Evolutionary conservation across 2,888 invertebrate species (phyloP), one percentile per base, ranked within the genome.

Genomic region (Diaphora mendica): DNA sequence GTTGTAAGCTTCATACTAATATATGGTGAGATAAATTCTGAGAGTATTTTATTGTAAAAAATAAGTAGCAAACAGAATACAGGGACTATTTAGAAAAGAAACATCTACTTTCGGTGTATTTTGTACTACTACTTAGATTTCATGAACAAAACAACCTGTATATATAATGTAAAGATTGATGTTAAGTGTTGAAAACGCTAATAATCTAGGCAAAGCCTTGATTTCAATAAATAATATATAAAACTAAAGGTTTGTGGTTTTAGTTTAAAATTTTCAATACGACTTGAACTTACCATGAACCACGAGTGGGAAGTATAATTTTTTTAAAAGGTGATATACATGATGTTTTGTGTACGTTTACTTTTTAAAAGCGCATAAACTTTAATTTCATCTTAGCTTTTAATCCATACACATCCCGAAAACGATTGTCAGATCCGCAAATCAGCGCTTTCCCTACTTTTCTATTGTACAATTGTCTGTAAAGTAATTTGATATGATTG

Each of bases 21-120:
- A 70, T 51, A 68, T 64, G 35, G 65, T 73, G 78, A 78, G 51
- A 77, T 74, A 75, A 74, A 76, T 74, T 73, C 74, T 69, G 72
- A 73, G 75, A 72, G 73, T 78, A 73, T 81, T 80, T 82, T 77
- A 76, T 79, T 73, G 70, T 79, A 79, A 83, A 78, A 65, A 84
- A 76, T 80, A 84, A 84, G 80, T 85, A 85, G 84, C 83, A 85
- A 90, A 89, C 84, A 85, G 84, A 91, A 87, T 94, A 94, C 94
- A 94, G 94, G 93, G 93, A 93, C 88, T 92, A 90, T 89, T 90
- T 90, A 91, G 88, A 90, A 83, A 78, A 83, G 76, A 85, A 85
- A 83, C 79, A 86, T 85, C 87, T 88, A 89, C 86, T 85, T 90
- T 90, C 86, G 79, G 85, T 88, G 87, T 88, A 89, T 88, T 91